Percentiles rank a stretch among this genome's conserved stretches.
These are phyloP conservation scores for Gastrophryne carolinensis DNA, from an alignment of 2,797 vertebrate species.

Conservation along the genomic window DNA sequence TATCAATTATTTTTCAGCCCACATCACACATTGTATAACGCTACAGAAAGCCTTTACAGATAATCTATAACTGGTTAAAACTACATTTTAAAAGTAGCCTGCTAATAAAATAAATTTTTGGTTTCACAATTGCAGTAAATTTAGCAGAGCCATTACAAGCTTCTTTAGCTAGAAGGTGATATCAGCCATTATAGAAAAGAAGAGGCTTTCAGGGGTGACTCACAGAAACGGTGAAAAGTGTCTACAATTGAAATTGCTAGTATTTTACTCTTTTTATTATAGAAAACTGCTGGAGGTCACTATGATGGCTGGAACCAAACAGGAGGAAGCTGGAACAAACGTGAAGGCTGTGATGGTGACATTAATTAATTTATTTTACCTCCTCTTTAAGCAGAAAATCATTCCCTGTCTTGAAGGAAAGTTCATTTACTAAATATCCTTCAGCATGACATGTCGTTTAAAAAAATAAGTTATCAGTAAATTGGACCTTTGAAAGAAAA, in stretches of 20 bases:
- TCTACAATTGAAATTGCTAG: slow-evolving; percentile 1
- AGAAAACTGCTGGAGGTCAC: slow-evolving; percentile 6
- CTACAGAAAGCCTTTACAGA: too few relatives aligned
- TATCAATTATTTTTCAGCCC: too few relatives aligned
- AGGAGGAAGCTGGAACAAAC: background rate
- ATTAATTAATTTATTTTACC: background rate
- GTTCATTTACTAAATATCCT: too few relatives aligned
- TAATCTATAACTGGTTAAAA: too few relatives aligned
- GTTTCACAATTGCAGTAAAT: slow-evolving; percentile 4
- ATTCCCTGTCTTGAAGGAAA: background rate
- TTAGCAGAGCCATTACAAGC: slow-evolving; percentile 14
- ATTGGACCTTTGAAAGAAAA: too few relatives aligned
- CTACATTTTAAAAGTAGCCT: too few relatives aligned
- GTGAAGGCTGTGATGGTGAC: background rate
- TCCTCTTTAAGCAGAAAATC: background rate
- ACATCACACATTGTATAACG: too few relatives aligned
- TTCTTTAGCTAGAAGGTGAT: slow-evolving; percentile 14
- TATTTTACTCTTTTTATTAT: background rate
- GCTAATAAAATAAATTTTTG: slow-evolving; percentile 13
- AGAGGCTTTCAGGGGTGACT: slow-evolving; percentile 1
- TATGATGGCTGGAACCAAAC: background rate
- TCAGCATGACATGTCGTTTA: background rate
- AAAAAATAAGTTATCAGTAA: too few relatives aligned
- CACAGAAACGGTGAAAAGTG: background rate
- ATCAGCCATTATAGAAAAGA: background rate